A percentile compares a stretch with the other conserved stretches of the same genome.
These are phyloP conservation scores for Gadus macrocephalus DNA, from an alignment of 2,113 vertebrate genomes.

Conservation along the genomic window DNA sequence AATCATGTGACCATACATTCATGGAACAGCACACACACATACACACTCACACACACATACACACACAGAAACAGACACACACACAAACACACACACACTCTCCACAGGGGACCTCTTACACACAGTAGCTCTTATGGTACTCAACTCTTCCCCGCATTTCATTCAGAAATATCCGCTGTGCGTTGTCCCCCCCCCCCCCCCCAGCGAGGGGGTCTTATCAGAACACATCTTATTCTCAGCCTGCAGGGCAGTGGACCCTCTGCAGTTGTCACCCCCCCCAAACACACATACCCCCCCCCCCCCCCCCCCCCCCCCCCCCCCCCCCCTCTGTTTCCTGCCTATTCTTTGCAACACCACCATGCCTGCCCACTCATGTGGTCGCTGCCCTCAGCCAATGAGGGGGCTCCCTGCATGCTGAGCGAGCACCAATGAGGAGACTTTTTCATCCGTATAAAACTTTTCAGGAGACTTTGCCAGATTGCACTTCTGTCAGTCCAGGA, in stretches of 20 bases:
- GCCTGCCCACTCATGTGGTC: constrained; percentile 59
- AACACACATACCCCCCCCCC: neutral
- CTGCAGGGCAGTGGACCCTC: constrained; percentile 41
- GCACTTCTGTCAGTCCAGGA: constrained; percentile 74
- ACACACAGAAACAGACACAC: too few relatives aligned
- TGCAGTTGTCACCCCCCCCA: constrained; percentile 65
- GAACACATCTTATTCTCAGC: constrained; percentile 67
- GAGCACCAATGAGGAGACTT: constrained; percentile 59
- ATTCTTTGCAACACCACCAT: constrained; percentile 51
- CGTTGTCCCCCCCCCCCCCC: constrained; percentile 31
- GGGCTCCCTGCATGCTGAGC: constrained; percentile 31
- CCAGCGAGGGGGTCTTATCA: constrained; percentile 28
- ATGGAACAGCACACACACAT: constrained; percentile 11
- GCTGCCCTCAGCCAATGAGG: constrained; percentile 65
- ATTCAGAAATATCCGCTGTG: constrained; percentile 41
- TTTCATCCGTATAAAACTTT: constrained; percentile 76
- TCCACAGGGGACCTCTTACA: neutral
- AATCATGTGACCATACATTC: neutral
- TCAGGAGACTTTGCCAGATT: constrained; percentile 64
- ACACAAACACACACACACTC: neutral
- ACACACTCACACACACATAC: neutral
- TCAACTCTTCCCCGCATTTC: constrained; percentile 37
- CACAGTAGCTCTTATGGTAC: constrained; percentile 9
- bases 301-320: constrained; percentile 47
- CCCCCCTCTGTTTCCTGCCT: constrained; percentile 32